Base-by-base conservation (phyloP, 2,113 vertebrate species). In the Cebidichthys violaceus region DNA sequence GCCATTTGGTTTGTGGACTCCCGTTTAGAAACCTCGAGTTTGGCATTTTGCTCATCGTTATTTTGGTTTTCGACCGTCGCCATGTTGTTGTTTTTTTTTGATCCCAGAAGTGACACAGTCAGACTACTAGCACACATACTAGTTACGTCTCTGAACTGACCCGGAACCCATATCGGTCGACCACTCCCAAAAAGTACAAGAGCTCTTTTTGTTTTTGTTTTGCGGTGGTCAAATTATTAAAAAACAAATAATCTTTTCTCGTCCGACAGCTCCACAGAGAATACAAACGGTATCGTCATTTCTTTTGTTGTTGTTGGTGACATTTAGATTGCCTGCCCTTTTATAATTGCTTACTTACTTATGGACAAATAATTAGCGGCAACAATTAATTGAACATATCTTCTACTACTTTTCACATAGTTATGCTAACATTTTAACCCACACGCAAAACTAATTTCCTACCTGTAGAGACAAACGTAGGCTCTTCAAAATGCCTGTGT, bases 301-400 rank as follows among this genome's bases (percentile, higher is more conserved):
- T 31, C 55, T 18, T 64, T n/a, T n/a, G n/a, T n/a, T n/a, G n/a
- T n/a, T 73, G 7, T 29, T 22, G 13, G 1, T 75, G 65, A 59
- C 62, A 72, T 66, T 74, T 74, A 61, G 2, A 65, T 55, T 54
- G 17, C 33, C 33, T 45, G 47, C 57, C 55, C 15, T 77, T 62
- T 65, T 10, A 54, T 79, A 70, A 75, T 2, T 50, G 41, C 52
- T n/a, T 39, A 52, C 29, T 67, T 71, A 15, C 27, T 41, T 33
- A 45, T 33, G 29, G 29, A 74, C 50, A 66, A 70, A 39, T 45
- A 61, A 86, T 70, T 54, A 47, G 31, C 31, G 47, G 17, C 27
- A 50, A 20, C 14, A 43, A 50, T 74, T 18, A 77, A 73, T 45
- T 18, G 14, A 8, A 31, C 8, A 76, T 50, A 11, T 47, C 22